Percentiles rank a stretch among this genome's conserved stretches.
phyloP scores from a whole-genome alignment of 92 coral and sea anemone genomes.

The Siderastrea siderea region DNA sequence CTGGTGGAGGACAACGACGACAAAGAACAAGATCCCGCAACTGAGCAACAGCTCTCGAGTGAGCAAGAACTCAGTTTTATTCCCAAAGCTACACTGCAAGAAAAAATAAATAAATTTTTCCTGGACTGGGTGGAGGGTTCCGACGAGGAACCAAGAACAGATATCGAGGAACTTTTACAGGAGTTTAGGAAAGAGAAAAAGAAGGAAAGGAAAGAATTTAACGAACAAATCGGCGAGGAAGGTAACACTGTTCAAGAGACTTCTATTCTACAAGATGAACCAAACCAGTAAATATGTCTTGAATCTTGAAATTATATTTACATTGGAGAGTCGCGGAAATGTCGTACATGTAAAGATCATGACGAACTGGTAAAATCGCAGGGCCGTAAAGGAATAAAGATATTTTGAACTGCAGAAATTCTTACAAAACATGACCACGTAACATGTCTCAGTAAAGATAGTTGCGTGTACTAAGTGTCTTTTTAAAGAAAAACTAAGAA shows the following conservation, averaged over 20 bases:
- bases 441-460: no score
- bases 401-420: no score
- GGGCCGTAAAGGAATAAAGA: no score
- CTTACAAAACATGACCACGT: no score
- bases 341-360: no score
- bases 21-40: not conserved
- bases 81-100: constrained; percentile 54
- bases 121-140: constrained; percentile 33
- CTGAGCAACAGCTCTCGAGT: constrained; percentile 1
- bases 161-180: constrained; percentile 38
- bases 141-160: constrained; percentile 25
- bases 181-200: constrained; percentile 29
- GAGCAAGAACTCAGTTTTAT: constrained; percentile 42
- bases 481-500: no score
- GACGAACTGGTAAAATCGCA: no score
- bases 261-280: not conserved
- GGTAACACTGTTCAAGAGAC: not conserved
- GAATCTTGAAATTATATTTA: no score
- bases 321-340: not conserved
- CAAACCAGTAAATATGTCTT: not conserved
- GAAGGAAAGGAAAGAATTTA: not conserved
- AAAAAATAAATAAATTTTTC: constrained; percentile 63
- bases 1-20: constrained; percentile 7
- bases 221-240: not conserved
- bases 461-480: no score